These are phyloP conservation scores for Hydrochoerus hydrochaeris DNA, from an alignment of 2,113 vertebrate species.

Conservation along the genomic window DNA sequence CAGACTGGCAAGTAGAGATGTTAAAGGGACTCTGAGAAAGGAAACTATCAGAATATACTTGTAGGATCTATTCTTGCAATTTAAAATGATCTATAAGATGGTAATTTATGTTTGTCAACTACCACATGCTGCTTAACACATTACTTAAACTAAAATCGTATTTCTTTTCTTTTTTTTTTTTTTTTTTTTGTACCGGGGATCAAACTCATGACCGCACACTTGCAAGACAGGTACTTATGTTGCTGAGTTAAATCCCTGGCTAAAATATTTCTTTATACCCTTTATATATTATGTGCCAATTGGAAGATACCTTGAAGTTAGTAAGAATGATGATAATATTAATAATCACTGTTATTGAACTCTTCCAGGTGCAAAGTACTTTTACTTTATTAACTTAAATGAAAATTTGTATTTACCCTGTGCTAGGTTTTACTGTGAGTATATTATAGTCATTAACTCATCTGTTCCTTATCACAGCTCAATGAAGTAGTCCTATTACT, in stretches of 20 bases:
- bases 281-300: background rate
- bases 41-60: background rate
- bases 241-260: too few relatives aligned
- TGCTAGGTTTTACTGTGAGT: background rate
- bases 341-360: background rate
- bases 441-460: background rate
- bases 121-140: background rate
- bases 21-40: slow-evolving; percentile 62
- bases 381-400: background rate
- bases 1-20: slow-evolving; percentile 62
- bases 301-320: background rate
- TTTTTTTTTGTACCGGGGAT: too few relatives aligned
- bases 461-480: background rate
- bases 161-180: too few relatives aligned
- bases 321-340: background rate
- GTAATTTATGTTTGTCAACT: background rate
- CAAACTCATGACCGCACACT: too few relatives aligned
- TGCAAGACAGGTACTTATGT: too few relatives aligned
- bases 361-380: background rate
- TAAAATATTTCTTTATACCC: background rate
- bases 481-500: background rate
- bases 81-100: background rate
- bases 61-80: background rate
- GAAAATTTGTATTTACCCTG: background rate
- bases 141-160: background rate